Evolutionary conservation across 2,113 vertebrate genomes (phyloP), one percentile per base, ranked within the genome.

Genomic region (Zingel zingel): DNA sequence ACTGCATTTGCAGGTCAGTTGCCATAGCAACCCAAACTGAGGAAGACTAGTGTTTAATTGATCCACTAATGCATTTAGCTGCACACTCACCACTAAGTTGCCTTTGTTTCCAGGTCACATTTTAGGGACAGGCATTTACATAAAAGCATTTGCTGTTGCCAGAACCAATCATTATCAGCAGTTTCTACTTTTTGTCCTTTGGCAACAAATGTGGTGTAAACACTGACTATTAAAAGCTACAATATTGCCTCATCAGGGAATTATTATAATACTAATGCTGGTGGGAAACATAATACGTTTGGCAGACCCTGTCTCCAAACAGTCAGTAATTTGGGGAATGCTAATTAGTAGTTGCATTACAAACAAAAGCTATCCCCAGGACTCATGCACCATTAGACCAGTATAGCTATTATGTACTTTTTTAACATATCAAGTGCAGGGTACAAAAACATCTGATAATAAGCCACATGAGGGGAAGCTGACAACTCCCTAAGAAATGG

Each of bases 81-180:
- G 96, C 95, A 96, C 96, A 96, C 95, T 96, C 95, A 97, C 95
- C 95, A 95, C 96, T 96, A 96, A 97, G 96, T 95, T 96, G 95
- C 95, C 96, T 97, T 99, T 99, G 97, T 98, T 98, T 97, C 96
- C 96, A 97, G 97, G 97, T 98, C 97, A 97, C 97, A 97, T 97
- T 98, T 97, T 96, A 84, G 95, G 95, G 95, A 96, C 94, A 92
- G 59, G 59, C 86, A 98, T 98, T 98, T 98, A 97, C 97, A 99
- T 99, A 98, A 98, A 99, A 97, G 95, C 97, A 96, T 96, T 89
- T 89, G 95, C 95, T 94, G 96, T 97, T 96, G 87, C 93, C 92
- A 81, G 97, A 98, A 97, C 97, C 96, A 96, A 95, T 97, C 94
- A 98, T 98, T 98, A 98, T 92, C 96, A 95, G 96, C 92, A 94